Conservation (phyloP, 2,113 vertebrate genomes). For the Daphoenositta chrysoptera region DNA sequence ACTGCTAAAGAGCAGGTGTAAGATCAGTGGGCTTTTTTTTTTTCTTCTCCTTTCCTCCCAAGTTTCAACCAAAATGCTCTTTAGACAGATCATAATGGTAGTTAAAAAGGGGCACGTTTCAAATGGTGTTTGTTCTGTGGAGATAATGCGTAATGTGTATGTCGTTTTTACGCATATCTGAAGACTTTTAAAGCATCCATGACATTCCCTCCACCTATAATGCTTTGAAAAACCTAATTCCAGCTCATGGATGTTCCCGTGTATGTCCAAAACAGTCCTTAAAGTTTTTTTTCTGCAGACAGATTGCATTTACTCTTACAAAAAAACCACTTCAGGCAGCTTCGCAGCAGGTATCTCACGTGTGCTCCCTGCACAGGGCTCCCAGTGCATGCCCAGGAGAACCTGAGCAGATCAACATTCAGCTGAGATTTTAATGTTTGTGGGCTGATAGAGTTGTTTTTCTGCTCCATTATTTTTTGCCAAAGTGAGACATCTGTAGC, state of each 20-base stretch:
- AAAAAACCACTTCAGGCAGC: neutral
- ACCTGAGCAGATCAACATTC: neutral
- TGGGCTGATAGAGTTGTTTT: neutral
- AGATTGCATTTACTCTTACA: neutral
- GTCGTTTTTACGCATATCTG: neutral
- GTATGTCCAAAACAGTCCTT: neutral
- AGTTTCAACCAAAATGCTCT: constrained; percentile 53
- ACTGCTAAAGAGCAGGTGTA: constrained; percentile 80
- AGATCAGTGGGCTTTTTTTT: constrained; percentile 62
- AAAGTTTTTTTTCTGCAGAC: neutral
- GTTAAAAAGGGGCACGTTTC: constrained; percentile 24
- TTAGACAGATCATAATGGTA: constrained; percentile 28
- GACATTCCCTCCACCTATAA: neutral
- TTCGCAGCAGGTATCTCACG: neutral
- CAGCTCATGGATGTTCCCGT: neutral
- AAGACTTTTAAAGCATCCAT: constrained; percentile 1
- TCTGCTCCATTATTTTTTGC: neutral
- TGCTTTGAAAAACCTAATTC: neutral
- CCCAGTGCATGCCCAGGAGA: neutral
- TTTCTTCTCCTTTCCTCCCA: neutral
- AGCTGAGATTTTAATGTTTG: neutral
- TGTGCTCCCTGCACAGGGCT: neutral
- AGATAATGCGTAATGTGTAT: neutral
- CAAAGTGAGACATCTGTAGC: neutral
- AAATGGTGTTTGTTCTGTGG: constrained; percentile 1